Percentiles rank a stretch among this genome's conserved stretches.
These are phyloP conservation scores for Falco berigora DNA, from an alignment of 2,797 vertebrate genomes.

Conservation along the genomic window DNA sequence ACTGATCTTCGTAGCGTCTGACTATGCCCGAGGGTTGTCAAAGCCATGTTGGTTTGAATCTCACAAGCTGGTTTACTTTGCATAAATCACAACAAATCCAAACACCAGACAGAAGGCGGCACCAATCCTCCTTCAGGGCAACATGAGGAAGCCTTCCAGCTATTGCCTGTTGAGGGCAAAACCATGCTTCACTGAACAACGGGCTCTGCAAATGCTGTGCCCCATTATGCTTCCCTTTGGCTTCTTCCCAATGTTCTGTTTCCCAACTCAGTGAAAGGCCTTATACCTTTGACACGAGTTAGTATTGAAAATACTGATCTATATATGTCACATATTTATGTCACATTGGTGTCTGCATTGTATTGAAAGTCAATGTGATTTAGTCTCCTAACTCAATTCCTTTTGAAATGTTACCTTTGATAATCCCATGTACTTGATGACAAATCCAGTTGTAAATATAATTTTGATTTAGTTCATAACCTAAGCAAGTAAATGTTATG, in stretches of 20 bases:
- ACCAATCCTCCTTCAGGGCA: background rate
- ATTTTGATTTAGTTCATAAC: slow-evolving; percentile 46
- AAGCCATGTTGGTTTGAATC: background rate
- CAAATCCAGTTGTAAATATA: slow-evolving; percentile 40
- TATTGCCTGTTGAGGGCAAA: background rate
- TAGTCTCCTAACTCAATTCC: slow-evolving; percentile 43
- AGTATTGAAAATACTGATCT: background rate
- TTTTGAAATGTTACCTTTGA: slow-evolving; percentile 49
- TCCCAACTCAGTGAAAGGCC: background rate
- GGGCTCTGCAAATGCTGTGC: background rate
- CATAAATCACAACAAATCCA: background rate
- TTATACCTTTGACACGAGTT: background rate
- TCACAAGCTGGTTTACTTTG: background rate
- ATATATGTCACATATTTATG: slow-evolving; percentile 16
- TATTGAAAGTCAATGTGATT: slow-evolving; percentile 50
- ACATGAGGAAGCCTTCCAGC: background rate
- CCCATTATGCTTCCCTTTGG: background rate
- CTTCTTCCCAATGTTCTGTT: background rate
- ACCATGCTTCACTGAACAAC: background rate
- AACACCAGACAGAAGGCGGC: background rate
- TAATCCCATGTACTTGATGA: slow-evolving; percentile 32
- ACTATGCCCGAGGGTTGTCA: background rate
- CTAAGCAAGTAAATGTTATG: slow-evolving; percentile 27
- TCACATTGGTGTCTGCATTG: background rate
- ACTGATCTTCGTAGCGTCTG: background rate